Percentiles rank a stretch among this genome's conserved stretches.
Conservation (phyloP, 2,888 invertebrate species). For the Tinea semifulvella region DNA sequence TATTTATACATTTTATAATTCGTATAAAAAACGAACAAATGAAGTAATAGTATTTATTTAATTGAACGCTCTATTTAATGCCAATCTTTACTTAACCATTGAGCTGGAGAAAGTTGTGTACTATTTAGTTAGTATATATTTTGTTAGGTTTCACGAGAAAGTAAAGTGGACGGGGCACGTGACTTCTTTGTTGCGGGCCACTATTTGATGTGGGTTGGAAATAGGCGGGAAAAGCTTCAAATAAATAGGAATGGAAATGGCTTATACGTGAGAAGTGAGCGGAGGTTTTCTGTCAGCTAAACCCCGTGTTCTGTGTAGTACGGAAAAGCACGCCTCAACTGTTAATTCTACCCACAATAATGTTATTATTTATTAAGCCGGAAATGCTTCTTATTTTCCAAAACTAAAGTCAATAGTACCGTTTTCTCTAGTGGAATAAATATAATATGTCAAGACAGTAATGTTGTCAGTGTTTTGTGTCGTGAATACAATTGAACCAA, state of each 20-base stretch:
- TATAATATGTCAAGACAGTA: too few species aligned
- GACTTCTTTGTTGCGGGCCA: conserved; percentile 33
- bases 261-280: conserved; percentile 29
- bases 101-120: conserved; percentile 6
- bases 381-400: neutral
- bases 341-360: too few species aligned
- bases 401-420: too few species aligned
- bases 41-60: neutral
- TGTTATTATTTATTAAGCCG: too few species aligned
- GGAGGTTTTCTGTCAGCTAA: conserved; percentile 21
- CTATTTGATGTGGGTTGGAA: conserved; percentile 26
- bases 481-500: too few species aligned
- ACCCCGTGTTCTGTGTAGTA: conserved; percentile 21
- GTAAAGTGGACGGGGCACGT: conserved; percentile 33
- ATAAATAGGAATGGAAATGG: conserved; percentile 35
- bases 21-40: neutral
- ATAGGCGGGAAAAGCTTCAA: conserved; percentile 24
- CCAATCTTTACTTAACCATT: conserved; percentile 7
- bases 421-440: too few species aligned
- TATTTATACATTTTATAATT: too few species aligned
- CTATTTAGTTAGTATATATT: conserved; percentile 8
- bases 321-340: neutral
- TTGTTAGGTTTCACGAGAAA: conserved; percentile 20
- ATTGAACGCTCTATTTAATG: neutral
- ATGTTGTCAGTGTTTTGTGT: too few species aligned